These are phyloP conservation scores for Morelia viridis DNA, from an alignment of 2,797 vertebrate genomes.

Conservation along the genomic window DNA sequence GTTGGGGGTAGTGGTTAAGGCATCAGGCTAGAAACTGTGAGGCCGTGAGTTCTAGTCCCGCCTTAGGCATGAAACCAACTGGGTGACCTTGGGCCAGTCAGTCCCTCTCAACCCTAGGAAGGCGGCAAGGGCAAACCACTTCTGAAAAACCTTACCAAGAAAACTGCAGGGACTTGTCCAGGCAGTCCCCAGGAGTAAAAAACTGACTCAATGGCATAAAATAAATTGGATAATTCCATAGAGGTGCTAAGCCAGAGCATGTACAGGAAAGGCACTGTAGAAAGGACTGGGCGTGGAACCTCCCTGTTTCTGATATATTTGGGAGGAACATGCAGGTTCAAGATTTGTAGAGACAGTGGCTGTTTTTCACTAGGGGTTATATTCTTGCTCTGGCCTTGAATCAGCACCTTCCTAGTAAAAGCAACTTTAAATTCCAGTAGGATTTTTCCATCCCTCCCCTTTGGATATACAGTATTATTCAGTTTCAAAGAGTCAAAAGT, in stretches of 20 bases:
- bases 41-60: background rate
- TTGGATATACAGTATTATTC: background rate
- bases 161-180: background rate
- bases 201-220: background rate
- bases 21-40: background rate
- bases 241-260: too few relatives aligned
- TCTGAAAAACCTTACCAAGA: background rate
- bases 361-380: background rate
- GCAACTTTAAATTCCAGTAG: background rate
- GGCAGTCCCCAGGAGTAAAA: background rate
- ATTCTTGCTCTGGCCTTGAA: background rate
- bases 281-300: too few relatives aligned
- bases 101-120: background rate
- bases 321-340: too few relatives aligned
- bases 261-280: too few relatives aligned
- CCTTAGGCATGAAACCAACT: background rate
- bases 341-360: background rate
- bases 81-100: background rate
- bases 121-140: background rate
- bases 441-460: background rate
- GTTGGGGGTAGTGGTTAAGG: background rate
- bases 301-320: too few relatives aligned
- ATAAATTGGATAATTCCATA: too few relatives aligned
- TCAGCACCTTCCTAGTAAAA: background rate
- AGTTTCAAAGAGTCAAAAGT: background rate